Percentiles rank a stretch among this genome's conserved stretches.
Evolutionary conservation across 2,113 vertebrate species (phyloP).

Genomic region (Megalops atlanticus): DNA sequence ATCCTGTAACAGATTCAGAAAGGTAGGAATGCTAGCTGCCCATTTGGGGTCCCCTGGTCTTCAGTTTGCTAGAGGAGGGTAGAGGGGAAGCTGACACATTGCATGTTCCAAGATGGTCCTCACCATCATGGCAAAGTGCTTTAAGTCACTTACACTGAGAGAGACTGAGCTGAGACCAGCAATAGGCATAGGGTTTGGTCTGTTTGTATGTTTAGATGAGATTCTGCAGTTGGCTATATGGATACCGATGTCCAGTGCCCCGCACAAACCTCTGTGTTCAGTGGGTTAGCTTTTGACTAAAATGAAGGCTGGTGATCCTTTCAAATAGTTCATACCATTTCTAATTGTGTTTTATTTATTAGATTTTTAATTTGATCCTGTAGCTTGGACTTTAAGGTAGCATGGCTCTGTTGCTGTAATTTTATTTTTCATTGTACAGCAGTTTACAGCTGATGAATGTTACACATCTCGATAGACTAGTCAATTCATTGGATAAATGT

Average conservation of each 20-base stretch:
- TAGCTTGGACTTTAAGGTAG: slow-evolving; percentile 96
- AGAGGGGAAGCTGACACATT: too few species aligned
- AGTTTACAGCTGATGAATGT: slow-evolving; percentile 83
- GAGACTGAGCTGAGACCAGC: too few species aligned
- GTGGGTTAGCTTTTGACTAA: slow-evolving; percentile 55
- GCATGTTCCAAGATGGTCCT: too few species aligned
- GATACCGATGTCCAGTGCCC: not conserved
- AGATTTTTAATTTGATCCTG: slow-evolving; percentile 76
- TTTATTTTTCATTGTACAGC: slow-evolving; percentile 76
- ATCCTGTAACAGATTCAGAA: too few species aligned
- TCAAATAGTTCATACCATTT: slow-evolving; percentile 49
- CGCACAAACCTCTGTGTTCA: not conserved
- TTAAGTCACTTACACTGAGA: too few species aligned
- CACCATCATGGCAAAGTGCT: too few species aligned
- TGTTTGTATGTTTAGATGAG: not conserved
- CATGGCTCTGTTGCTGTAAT: slow-evolving; percentile 85
- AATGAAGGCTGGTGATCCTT: slow-evolving; percentile 60
- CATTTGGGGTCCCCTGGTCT: too few species aligned
- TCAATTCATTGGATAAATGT: slow-evolving; percentile 81
- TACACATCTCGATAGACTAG: slow-evolving; percentile 86
- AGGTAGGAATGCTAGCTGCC: too few species aligned
- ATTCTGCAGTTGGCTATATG: too few species aligned
- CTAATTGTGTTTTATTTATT: slow-evolving; percentile 45
- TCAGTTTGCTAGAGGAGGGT: too few species aligned
- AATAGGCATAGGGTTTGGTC: too few species aligned